Evolutionary conservation across 53 echinoderm and acorn worm genomes (phyloP).

Genomic region (Mesocentrotus franciscanus): DNA sequence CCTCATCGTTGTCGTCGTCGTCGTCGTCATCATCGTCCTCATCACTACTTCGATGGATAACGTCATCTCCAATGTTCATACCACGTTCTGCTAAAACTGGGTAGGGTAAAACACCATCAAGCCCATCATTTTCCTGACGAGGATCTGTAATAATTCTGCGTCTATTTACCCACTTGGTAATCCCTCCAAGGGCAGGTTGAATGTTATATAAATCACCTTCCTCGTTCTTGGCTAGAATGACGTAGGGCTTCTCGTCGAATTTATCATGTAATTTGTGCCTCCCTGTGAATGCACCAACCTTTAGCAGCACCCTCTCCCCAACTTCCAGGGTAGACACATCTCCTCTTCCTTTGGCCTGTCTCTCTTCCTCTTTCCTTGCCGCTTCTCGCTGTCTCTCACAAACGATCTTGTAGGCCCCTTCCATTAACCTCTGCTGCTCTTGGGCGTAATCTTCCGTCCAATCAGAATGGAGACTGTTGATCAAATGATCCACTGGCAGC

Average conservation of each 20-base stretch:
- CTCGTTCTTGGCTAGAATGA: constrained; percentile 37
- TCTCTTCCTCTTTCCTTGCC: constrained; percentile 45
- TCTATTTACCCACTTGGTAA: no score
- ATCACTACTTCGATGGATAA: no score
- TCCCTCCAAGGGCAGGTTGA: no score
- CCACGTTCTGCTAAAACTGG: no score
- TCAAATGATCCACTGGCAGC: background rate
- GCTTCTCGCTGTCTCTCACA: no score
- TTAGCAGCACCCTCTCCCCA: constrained; percentile 55
- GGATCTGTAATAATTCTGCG: no score
- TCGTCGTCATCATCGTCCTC: background rate
- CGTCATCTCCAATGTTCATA: no score
- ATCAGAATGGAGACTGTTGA: background rate
- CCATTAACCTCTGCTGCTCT: background rate
- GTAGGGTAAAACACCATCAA: no score
- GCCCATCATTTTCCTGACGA: no score
- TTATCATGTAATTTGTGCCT: constrained; percentile 67
- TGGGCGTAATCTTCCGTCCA: no score
- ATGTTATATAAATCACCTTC: constrained; percentile 56
- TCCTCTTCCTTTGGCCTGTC: constrained; percentile 1
- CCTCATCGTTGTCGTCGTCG: background rate
- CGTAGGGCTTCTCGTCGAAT: constrained; percentile 44
- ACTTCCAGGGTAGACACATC: constrained; percentile 42
- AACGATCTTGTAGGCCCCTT: no score
- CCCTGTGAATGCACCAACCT: constrained; percentile 52